These are phyloP conservation scores for Butorides virescens DNA, from an alignment of 2,113 vertebrate species.

Conservation along the genomic window DNA sequence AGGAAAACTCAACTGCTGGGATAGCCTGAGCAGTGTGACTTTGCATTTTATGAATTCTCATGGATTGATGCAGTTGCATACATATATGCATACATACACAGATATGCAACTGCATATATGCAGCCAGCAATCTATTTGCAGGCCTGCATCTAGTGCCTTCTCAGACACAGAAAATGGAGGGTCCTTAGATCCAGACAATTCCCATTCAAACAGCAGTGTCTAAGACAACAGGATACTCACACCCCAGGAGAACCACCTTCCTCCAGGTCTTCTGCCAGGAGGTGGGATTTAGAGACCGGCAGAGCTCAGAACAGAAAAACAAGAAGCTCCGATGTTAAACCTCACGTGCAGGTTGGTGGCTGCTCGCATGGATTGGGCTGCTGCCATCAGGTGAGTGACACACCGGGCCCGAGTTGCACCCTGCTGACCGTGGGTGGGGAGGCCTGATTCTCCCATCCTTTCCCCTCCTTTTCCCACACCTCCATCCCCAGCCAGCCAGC, in stretches of 20 bases:
- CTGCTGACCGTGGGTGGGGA: not conserved
- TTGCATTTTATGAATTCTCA: not conserved
- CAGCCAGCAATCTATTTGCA: not conserved
- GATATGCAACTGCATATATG: not conserved
- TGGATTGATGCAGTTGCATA: not conserved
- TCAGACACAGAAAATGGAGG: not conserved
- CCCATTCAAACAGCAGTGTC: not conserved
- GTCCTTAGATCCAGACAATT: not conserved
- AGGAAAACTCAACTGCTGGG: not conserved
- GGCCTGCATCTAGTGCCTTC: not conserved
- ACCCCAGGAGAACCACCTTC: not conserved
- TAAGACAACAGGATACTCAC: not conserved
- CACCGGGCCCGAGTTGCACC: too few relatives aligned
- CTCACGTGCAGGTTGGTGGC: not conserved
- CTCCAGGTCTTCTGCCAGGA: not conserved
- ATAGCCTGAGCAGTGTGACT: not conserved
- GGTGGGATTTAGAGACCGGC: not conserved
- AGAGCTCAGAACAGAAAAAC: not conserved
- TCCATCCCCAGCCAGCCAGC: not conserved
- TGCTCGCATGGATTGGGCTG: not conserved
- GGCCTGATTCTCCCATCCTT: not conserved
- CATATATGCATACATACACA: not conserved
- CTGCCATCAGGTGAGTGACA: not conserved
- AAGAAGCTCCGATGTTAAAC: fast-evolving
- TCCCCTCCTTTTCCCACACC: not conserved